A percentile compares a stretch with the other conserved stretches of the same genome.
Conservation (phyloP, 2,888 invertebrate species). For the Nudaria mundana region DNA sequence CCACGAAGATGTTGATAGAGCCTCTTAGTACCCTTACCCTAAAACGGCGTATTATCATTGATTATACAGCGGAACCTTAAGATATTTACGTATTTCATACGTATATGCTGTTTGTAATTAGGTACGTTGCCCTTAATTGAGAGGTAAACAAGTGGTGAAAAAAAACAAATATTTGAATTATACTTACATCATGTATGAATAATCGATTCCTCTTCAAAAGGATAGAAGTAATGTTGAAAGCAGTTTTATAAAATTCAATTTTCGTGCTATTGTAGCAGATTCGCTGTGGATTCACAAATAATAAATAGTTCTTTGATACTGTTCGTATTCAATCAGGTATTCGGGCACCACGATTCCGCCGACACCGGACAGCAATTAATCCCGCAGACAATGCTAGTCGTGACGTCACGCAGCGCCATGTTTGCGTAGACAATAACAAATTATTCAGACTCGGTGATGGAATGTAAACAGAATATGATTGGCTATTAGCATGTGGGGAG, state of each 20-base stretch:
- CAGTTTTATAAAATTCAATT: conserved; percentile 60
- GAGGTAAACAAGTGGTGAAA: not conserved
- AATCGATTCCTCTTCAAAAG: conserved; percentile 35
- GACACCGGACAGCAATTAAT: conserved; percentile 66
- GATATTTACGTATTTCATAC: too few species aligned
- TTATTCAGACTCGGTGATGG: conserved; percentile 79
- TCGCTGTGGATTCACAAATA: conserved; percentile 44
- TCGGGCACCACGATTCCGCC: conserved; percentile 44
- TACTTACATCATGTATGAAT: conserved; percentile 13
- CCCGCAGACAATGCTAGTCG: conserved; percentile 69
- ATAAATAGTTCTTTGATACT: conserved; percentile 67
- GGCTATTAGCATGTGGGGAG: conserved; percentile 76
- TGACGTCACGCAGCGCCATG: conserved; percentile 58
- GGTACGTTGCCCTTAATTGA: conserved; percentile 1
- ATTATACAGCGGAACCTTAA: too few species aligned
- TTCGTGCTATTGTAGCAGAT: conserved; percentile 59
- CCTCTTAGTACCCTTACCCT: too few species aligned
- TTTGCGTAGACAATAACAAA: conserved; percentile 78
- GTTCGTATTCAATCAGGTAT: conserved; percentile 51
- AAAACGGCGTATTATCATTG: too few species aligned
- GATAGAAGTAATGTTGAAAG: conserved; percentile 25
- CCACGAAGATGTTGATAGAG: too few species aligned
- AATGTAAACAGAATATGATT: conserved; percentile 82
- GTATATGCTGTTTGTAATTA: not conserved
- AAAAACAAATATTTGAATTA: not conserved